A percentile compares a stretch with the other conserved stretches of the same genome.
Evolutionary conservation across 2,797 vertebrate species (phyloP).

Genomic region (Pipistrellus nathusii): DNA sequence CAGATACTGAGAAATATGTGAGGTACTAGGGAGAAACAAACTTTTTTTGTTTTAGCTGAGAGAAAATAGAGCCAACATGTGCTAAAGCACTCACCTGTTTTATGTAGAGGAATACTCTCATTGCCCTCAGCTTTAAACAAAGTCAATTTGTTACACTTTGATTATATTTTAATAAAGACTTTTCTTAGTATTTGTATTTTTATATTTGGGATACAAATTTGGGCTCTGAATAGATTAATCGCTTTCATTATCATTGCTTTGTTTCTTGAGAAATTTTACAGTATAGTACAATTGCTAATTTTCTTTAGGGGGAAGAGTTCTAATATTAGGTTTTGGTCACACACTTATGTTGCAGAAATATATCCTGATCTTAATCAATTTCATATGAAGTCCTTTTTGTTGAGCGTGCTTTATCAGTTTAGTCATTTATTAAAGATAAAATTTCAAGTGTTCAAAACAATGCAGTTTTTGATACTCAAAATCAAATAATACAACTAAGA

Average conservation of each 20-base stretch:
- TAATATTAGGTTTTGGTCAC: neutral
- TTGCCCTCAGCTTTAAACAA: neutral
- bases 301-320: neutral
- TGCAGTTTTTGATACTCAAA: neutral
- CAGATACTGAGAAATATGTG: neutral
- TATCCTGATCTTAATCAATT: neutral
- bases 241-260: neutral
- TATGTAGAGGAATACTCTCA: neutral
- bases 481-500: neutral
- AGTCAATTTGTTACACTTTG: neutral
- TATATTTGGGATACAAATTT: neutral
- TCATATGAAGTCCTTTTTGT: neutral
- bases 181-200: slow-evolving; percentile 32
- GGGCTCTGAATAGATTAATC: neutral
- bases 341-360: slow-evolving; percentile 34
- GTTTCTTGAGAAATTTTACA: slow-evolving; percentile 6
- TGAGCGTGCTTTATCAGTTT: neutral
- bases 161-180: neutral
- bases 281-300: neutral
- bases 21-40: neutral
- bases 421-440: neutral
- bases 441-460: neutral
- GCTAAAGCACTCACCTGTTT: neutral
- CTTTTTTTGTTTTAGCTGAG: neutral
- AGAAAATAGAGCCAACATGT: neutral